Base-by-base conservation (phyloP, 2,888 invertebrate species). In the Drosophila diplacantha region DNA sequence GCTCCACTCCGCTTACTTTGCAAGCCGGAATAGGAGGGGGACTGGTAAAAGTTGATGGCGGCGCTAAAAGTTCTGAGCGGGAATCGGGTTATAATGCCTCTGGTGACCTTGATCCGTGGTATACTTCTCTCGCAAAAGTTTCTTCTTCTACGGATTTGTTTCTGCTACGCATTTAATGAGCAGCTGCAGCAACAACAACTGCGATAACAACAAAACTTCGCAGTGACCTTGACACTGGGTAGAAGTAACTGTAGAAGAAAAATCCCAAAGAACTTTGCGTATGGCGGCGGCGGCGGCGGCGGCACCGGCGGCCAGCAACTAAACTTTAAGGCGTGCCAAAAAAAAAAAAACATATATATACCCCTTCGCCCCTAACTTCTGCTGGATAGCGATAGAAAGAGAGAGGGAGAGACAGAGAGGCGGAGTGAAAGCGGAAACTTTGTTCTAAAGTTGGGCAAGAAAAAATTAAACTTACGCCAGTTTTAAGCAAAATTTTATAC, bases 401-500 rank as follows among this genome's bases (percentile, higher is more conserved):
- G 43, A n/a, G 35, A 22, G 50, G 12, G 44, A 32, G 39, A 22
- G 53, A 9, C 35, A 39, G 43, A 34, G 52, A 60, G 53, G 8
- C 41, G 14, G 14, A 38, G 34, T 24, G 57, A 57, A 46, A 49
- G 55, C 61, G 71, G 57, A 78, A 78, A 77, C 71, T 77, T 77
- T 77, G 73, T 74, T 60, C 59, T 57, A 64, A 76, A 77, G 69
- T 76, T 79, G 68, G 55, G 56, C 44, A 69, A 60, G 53, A 71
- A 74, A 57, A 67, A 75, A 75, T 77, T 75, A 66, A 75, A 78
- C 81, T 78, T 75, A 74, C 58, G 75, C 76, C 76, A 74, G 74
- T 76, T 81, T 78, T 75, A 73, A 78, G 72, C 74, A 78, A 81
- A 74, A 78, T 75, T 78, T 73, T 74, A 81, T 75, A 78, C 70